Evolutionary conservation across 92 coral and sea anemone genomes (phyloP).

Genomic region (Bergia sp.): DNA sequence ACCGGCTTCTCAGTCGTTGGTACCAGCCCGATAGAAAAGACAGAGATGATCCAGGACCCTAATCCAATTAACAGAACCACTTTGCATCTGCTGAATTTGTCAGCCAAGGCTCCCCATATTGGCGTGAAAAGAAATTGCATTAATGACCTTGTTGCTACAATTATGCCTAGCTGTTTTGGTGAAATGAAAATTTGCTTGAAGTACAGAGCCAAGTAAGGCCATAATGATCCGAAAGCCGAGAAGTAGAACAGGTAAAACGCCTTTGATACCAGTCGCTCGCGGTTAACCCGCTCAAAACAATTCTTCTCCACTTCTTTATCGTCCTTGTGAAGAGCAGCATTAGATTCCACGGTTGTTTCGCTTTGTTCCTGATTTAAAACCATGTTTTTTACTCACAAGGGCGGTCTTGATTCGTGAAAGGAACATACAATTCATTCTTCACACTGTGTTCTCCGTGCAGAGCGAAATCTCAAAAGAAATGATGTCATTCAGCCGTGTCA

Average conservation of each 20-base stretch:
- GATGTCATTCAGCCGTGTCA: conserved; percentile 48
- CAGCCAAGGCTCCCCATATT: conserved; percentile 94
- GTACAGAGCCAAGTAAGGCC: conserved; percentile 96
- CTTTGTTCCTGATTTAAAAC: not conserved
- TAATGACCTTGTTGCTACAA: conserved; percentile 89
- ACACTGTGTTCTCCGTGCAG: conserved; percentile 4
- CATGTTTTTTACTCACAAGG: conserved; percentile 16
- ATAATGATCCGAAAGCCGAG: conserved; percentile 94
- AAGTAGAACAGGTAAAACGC: conserved; percentile 93
- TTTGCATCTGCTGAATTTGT: conserved; percentile 90
- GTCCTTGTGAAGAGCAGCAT: not conserved
- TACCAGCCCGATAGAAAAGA: conserved; percentile 80
- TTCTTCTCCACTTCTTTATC: not conserved
- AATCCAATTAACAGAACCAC: conserved; percentile 81
- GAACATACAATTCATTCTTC: conserved; percentile 13
- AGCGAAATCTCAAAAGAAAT: conserved; percentile 22
- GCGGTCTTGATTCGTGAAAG: not conserved
- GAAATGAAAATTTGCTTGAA: conserved; percentile 95
- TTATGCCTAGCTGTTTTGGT: conserved; percentile 95
- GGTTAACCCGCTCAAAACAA: conserved; percentile 79
- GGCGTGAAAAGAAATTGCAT: conserved; percentile 95
- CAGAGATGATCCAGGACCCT: conserved; percentile 82
- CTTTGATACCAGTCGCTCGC: conserved; percentile 95
- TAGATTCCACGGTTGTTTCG: not conserved
- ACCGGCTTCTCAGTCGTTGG: conserved; percentile 84